phyloP scores from a whole-genome alignment of 2,888 invertebrate genomes.

The Carabus problematicus region DNA sequence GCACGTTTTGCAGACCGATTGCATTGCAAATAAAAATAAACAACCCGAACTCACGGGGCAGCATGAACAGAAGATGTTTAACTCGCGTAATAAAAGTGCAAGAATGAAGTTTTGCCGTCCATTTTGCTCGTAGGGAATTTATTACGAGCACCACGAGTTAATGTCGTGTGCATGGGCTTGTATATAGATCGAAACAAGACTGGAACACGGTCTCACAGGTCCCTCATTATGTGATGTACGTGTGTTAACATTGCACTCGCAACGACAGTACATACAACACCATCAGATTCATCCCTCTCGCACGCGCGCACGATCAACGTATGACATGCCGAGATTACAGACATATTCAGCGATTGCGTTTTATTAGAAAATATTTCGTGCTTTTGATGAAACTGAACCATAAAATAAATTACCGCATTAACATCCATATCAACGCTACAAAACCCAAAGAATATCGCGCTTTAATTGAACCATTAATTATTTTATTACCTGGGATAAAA shows the following conservation, averaged over 20 bases:
- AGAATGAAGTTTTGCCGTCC: slow-evolving; percentile 3
- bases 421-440: too few species aligned
- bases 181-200: slow-evolving; percentile 8
- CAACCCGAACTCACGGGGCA: neutral
- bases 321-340: too few species aligned
- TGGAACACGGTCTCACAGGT: neutral
- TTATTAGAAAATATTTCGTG: too few species aligned
- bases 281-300: neutral
- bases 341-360: too few species aligned
- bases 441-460: too few species aligned
- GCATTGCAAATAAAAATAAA: neutral
- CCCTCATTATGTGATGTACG: neutral
- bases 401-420: too few species aligned
- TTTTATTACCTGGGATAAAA: too few species aligned
- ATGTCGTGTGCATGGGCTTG: slow-evolving; percentile 10
- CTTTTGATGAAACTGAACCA: too few species aligned
- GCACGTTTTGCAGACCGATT: neutral
- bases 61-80: neutral
- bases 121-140: slow-evolving; percentile 11
- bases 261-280: neutral
- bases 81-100: slow-evolving; percentile 14
- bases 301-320: too few species aligned
- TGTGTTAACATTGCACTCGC: neutral
- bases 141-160: neutral
- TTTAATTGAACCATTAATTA: too few species aligned